A percentile compares a stretch with the other conserved stretches of the same genome.
Conservation (phyloP, 64 coral and sea anemone species). For the Actinia equina region DNA sequence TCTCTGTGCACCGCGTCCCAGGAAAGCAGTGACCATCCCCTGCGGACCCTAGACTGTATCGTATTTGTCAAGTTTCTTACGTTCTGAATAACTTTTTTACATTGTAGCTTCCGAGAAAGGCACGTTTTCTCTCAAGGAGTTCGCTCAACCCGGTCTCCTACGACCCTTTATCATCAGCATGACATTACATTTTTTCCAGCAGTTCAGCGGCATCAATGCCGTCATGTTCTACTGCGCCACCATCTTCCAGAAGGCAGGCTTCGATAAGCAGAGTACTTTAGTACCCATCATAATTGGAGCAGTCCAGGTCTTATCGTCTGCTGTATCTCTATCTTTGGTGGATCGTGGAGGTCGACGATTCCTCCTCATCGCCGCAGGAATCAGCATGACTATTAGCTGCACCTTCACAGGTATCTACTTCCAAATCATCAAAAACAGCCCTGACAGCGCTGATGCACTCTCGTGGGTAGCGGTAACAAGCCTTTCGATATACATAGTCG, state of each 20-base stretch:
- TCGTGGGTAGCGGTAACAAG: slow-evolving; percentile 62
- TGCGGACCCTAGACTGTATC: neutral
- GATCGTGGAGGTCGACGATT: slow-evolving; percentile 77
- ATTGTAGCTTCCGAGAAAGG: neutral
- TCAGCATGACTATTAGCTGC: slow-evolving; percentile 61
- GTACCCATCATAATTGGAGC: slow-evolving; percentile 69
- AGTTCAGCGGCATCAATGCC: slow-evolving; percentile 89
- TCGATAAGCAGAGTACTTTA: slow-evolving; percentile 56
- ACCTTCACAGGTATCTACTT: slow-evolving; percentile 57
- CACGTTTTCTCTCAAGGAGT: slow-evolving; percentile 60
- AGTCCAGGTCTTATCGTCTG: slow-evolving; percentile 64
- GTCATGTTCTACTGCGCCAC: slow-evolving; percentile 82
- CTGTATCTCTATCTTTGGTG: slow-evolving; percentile 54
- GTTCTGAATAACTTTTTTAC: neutral
- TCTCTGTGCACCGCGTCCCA: too few species aligned
- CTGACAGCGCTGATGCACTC: neutral
- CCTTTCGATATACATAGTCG: slow-evolving; percentile 76
- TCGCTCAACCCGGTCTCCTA: slow-evolving; percentile 50
- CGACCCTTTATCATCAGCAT: slow-evolving; percentile 73
- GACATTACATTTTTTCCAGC: slow-evolving; percentile 84
- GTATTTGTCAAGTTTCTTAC: neutral
- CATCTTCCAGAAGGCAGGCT: slow-evolving; percentile 78
- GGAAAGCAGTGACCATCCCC: too few species aligned
- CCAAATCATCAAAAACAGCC: slow-evolving; percentile 16
- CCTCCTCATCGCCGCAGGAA: slow-evolving; percentile 33